Evolutionary conservation across 2,797 vertebrate species (phyloP), one percentile per base, ranked within the genome.

Genomic region (Acanthiza pusilla): DNA sequence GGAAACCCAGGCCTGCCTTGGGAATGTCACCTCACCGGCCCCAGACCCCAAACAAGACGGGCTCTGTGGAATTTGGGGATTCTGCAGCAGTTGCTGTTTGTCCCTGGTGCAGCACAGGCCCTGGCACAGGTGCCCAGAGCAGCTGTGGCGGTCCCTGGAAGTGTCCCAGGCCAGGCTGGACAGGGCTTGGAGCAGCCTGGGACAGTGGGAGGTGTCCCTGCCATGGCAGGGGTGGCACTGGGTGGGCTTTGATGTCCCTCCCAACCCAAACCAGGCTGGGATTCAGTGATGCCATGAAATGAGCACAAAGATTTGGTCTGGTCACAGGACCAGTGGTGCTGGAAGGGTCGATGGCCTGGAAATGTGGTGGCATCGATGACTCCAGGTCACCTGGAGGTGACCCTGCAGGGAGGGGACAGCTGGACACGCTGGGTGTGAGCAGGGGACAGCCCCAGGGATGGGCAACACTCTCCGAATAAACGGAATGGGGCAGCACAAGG

Each of bases 51-150:
- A 6, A 22, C 6, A 2, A 17, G n/a, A 5, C 2, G 51, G 2
- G 10, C 3, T 17, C 1, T 0, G 9, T 1, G 6, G 48, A 7
- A 16, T 11, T 1, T 7, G 43, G 70, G 30, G 21, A 1, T 5
- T 15, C 65, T 45, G 20, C n/a, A 1, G 3, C 26, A 1, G 10
- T 8, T 4, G 2, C 55, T 6, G 6, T 16, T 4, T 4, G 7
- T 13, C 27, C 38, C 30, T 26, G 48, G 19, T 1, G 25, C 55
- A 47, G 62, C 71, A 36, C 47, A 16, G 47, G 14, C 13, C 12
- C 29, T 27, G 45, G 57, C 29, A 21, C 29, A 61, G 73, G 36
- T 40, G 15, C 4, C 3, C 54, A 13, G 51, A 34, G 68, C 3
- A 16, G 50, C 30, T 30, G 80, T 7, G 50, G 6, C 20, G 30